Evolutionary conservation across 2,113 vertebrate genomes (phyloP), one percentile per base, ranked within the genome.

Genomic region (Strix aluco): DNA sequence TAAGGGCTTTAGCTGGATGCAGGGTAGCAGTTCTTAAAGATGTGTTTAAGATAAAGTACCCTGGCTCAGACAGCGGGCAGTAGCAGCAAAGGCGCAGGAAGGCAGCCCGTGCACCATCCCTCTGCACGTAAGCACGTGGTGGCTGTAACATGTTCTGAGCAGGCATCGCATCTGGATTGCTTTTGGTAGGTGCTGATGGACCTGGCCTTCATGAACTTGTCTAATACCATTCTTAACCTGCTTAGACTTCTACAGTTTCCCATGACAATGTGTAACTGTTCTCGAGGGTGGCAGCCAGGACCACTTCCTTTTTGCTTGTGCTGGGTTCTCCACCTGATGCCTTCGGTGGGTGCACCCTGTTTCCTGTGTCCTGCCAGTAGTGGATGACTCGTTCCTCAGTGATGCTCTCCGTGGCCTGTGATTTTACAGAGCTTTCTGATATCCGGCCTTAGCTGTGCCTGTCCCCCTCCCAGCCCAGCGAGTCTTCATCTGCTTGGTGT

Each of bases 51-150:
- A 46, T 46, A 3, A 11, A 81, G 19, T 22, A 1, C 40, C 4
- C 23, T 34, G 80, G 27, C 47, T 22, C 32, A 54, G 47, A 6
- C 25, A 40, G 81, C 3, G 0, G 51, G n/a, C 4, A 0, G 74
- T 4, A 18, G 47, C 55, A 51, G 55, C 29, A 10, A 3, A 12
- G 67, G 73, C 0, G 0, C 2, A 2, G 81, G 46, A 30, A 55
- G 57, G 81, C 70, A 44, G 27, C 25, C n/a, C 1, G 0, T 6
- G 2, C 2, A 0, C 44, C 7, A 3, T 36, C 46, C 44, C 29
- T 66, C 65, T 3, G 42, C 9, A 0, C 0, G 0, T 54, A 6
- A 16, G 4, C 8, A 2, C 1, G 0, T 0, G 0, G 36, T 20
- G 69, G 5, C 59, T 47, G 32, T 11, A 9, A 10, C 3, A 0